Percentiles rank a stretch among this genome's conserved stretches.
Conservation (phyloP, 2,113 vertebrate genomes). For the Halcyon malimbica region DNA sequence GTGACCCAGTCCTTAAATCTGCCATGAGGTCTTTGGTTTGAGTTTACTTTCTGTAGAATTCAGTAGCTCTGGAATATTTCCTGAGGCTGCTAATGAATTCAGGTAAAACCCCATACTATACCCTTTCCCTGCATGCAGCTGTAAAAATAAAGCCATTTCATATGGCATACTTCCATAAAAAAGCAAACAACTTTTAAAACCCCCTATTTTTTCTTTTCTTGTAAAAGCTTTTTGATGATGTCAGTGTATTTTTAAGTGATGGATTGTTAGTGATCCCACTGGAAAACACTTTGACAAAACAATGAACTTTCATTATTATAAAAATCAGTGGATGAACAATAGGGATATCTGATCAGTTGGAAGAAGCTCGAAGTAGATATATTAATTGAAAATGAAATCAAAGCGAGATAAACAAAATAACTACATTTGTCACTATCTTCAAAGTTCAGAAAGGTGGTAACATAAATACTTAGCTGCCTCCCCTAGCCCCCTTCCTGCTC, state of each 20-base stretch:
- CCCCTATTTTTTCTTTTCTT: neutral
- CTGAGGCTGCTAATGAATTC: neutral
- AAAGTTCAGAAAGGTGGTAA: neutral
- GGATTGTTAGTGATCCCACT: neutral
- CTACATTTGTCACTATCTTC: neutral
- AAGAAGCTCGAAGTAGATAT: neutral
- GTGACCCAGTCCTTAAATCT: neutral
- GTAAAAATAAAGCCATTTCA: neutral
- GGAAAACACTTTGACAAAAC: neutral
- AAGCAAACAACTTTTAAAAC: neutral
- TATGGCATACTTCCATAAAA: neutral
- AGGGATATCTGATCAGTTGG: neutral
- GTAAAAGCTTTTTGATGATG: neutral
- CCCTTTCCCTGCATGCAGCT: neutral
- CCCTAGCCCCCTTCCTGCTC: neutral
- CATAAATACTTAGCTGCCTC: neutral
- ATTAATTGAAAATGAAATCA: neutral
- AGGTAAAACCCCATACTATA: neutral
- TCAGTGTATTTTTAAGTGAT: neutral
- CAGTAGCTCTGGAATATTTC: neutral
- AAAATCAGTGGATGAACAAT: neutral
- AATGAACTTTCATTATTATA: neutral
- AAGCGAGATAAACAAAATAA: neutral
- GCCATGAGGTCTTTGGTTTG: neutral
- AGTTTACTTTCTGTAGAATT: neutral